Conservation (phyloP, 2,888 invertebrate genomes). For the Cheilosia soror region DNA sequence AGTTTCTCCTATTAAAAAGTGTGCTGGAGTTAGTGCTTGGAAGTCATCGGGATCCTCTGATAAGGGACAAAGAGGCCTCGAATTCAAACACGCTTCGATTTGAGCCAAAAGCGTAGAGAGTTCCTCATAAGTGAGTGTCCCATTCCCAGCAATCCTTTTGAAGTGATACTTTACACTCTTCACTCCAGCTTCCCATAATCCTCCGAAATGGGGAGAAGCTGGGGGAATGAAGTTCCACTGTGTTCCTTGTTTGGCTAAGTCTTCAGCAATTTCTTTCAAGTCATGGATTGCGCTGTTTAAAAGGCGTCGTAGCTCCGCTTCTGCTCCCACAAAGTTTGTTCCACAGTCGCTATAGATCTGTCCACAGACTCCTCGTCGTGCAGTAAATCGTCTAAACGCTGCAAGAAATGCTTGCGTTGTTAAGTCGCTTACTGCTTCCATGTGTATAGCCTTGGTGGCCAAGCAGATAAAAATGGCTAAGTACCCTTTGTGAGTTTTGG, state of each 20-base stretch:
- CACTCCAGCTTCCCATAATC: neutral
- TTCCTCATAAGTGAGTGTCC: neutral
- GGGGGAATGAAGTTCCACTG: too few relatives aligned
- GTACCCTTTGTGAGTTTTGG: too few relatives aligned
- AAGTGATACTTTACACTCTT: slow-evolving; percentile 31
- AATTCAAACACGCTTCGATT: slow-evolving; percentile 68
- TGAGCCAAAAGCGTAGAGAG: neutral
- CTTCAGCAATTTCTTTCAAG: too few relatives aligned
- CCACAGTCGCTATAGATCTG: slow-evolving; percentile 77
- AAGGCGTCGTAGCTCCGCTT: slow-evolving; percentile 5
- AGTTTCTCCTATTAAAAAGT: slow-evolving; percentile 29
- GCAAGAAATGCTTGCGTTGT: slow-evolving; percentile 56
- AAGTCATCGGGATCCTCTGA: slow-evolving; percentile 74
- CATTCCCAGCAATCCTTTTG: slow-evolving; percentile 3
- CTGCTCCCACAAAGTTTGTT: slow-evolving; percentile 53
- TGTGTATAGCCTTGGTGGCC: slow-evolving; percentile 56
- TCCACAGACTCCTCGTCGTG: neutral
- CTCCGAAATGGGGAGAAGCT: slow-evolving; percentile 31
- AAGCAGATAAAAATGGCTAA: neutral
- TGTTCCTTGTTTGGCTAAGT: too few relatives aligned
- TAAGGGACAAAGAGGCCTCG: slow-evolving; percentile 56
- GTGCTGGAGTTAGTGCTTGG: slow-evolving; percentile 74
- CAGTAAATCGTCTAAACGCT: too few relatives aligned
- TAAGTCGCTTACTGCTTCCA: slow-evolving; percentile 57
- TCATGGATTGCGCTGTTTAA: slow-evolving; percentile 31